Evolutionary conservation across 2,797 vertebrate species (phyloP).

Genomic region (Lacerta bilineata): DNA sequence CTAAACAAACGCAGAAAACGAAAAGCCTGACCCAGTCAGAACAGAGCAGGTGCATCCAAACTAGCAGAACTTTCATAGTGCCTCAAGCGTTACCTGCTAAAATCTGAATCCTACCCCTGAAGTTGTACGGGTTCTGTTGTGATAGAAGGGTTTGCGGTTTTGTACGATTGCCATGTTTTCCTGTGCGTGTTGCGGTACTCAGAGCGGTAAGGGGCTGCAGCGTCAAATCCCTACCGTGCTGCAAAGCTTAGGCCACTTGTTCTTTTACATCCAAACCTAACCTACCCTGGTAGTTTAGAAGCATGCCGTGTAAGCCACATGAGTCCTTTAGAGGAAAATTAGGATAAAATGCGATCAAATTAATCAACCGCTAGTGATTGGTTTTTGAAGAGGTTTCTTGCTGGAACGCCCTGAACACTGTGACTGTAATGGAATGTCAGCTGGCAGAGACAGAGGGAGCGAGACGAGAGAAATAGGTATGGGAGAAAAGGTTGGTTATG

Average conservation of each 20-base stretch:
- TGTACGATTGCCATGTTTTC: background rate
- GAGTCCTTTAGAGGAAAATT: background rate
- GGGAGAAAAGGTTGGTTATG: too few species aligned
- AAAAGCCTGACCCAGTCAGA: background rate
- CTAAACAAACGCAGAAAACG: background rate
- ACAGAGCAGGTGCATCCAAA: background rate
- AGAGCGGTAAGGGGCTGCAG: background rate
- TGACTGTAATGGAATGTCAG: background rate
- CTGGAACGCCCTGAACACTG: background rate
- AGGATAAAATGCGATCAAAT: background rate
- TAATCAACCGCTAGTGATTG: background rate
- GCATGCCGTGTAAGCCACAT: background rate
- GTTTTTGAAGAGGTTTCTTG: background rate
- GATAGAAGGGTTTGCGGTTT: background rate
- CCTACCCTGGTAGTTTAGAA: background rate
- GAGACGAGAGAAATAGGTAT: too few species aligned
- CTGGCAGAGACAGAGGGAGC: too few species aligned
- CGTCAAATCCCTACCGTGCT: background rate
- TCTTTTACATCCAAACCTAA: background rate
- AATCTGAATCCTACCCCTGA: background rate
- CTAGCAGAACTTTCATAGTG: background rate
- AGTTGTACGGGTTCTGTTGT: background rate
- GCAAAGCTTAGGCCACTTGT: background rate
- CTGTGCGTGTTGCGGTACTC: background rate
- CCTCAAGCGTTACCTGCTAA: background rate